phyloP scores from a whole-genome alignment of 2,888 invertebrate species.

The Tetheella fluctuosa region DNA sequence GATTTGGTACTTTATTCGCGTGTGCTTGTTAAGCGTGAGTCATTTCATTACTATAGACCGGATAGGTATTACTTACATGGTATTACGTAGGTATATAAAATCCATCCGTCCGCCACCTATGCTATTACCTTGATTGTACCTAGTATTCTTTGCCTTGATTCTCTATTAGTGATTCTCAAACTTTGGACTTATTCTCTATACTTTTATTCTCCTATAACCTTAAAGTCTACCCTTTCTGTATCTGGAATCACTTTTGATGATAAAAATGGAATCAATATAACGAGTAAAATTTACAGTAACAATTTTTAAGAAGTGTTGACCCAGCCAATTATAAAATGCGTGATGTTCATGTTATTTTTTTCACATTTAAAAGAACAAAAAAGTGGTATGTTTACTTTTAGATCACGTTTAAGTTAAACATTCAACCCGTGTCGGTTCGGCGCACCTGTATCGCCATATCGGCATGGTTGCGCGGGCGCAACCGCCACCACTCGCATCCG shows the following conservation, averaged over 20 bases:
- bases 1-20: conserved; percentile 44
- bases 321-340: not conserved
- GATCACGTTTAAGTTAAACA: conserved; percentile 56
- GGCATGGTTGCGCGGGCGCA: conserved; percentile 40
- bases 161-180: too few species aligned
- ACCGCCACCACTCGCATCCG: conserved; percentile 66
- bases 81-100: too few species aligned
- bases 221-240: too few species aligned
- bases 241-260: too few species aligned
- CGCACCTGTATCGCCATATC: conserved; percentile 57
- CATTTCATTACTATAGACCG: conserved; percentile 40
- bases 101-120: not conserved
- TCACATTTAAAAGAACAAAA: conserved; percentile 28
- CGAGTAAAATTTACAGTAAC: not conserved
- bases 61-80: conserved; percentile 39
- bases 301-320: not conserved
- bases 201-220: too few species aligned
- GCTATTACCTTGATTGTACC: not conserved
- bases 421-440: conserved; percentile 46
- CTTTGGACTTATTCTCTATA: too few species aligned
- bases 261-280: not conserved
- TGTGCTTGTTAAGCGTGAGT: conserved; percentile 43
- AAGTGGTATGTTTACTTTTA: conserved; percentile 48
- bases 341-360: conserved; percentile 1
- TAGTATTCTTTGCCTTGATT: too few species aligned